Evolutionary conservation across 2,113 vertebrate genomes (phyloP), one percentile per base, ranked within the genome.

Genomic region (Heterochromis multidens): DNA sequence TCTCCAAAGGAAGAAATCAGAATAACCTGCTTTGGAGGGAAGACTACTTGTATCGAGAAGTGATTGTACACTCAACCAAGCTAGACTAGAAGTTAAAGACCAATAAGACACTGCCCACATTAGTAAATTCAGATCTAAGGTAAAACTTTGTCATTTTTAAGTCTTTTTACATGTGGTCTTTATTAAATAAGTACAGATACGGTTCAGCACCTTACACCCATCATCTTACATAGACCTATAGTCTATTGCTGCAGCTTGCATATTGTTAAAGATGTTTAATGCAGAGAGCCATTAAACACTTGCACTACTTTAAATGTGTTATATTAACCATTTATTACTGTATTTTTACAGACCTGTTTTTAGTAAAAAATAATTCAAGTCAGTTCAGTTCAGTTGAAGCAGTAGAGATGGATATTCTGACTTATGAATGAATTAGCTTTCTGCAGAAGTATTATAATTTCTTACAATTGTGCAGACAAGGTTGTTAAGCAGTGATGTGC

Each of bases 1-100:
- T 95, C 40, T 99, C 97, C 40, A 97, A 97, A 87, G 96, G 93
- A 4, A 97, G 97, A 77, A 94, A 11, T 81, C 70, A 92, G 0
- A 98, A 97, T 92, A 99, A 98, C 72, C 96, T 98, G 3, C 97
- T 96, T 16, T 35, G 99, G 3, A 97, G 98, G 90, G 89, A 97
- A 8, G 83, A 91, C 80, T 98, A 97, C 84, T 88, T 96, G 0
- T 98, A 96, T 2, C 97, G 97, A 59, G 97, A 99, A 76, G 89
- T 95, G 33, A 87, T 97, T 1, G 70, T 98, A 14, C 94, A 96
- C 5, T 23, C 76, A 40, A 59, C 40, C 12, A 95, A 95, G 77
- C 21, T 31, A 54, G 23, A 70, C 14, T 49, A 49, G 43, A 49
- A 19, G 0, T 43, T 46, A 13, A 11, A n/a, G 63, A 23, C 17